phyloP scores from a whole-genome alignment of 2,797 vertebrate species.

The Xyrichtys novacula region DNA sequence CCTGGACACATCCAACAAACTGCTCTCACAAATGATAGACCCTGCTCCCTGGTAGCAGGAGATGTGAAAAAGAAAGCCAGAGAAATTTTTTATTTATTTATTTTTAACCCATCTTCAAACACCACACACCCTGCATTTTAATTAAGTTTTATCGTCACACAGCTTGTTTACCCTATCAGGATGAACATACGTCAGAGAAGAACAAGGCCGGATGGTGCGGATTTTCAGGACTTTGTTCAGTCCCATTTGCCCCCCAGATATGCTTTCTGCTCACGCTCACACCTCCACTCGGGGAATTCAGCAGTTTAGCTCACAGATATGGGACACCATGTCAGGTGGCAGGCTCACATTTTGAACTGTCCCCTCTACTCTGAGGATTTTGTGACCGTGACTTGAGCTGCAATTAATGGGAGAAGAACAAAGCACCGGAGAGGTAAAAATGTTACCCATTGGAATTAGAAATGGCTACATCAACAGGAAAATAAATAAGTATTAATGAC shows the following conservation, averaged over 20 bases:
- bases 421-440: not conserved
- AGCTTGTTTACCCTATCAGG: conserved; percentile 22
- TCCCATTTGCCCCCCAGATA: not conserved
- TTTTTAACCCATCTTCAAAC: not conserved
- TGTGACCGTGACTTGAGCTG: not conserved
- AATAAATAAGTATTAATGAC: conserved; percentile 26
- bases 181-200: conserved; percentile 2
- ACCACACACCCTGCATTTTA: conserved; percentile 8
- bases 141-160: not conserved
- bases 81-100: conserved; percentile 16
- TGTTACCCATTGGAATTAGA: not conserved
- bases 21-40: conserved; percentile 70
- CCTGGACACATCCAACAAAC: conserved; percentile 68
- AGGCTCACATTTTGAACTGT: conserved; percentile 19
- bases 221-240: conserved; percentile 15
- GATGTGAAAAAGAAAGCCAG: conserved; percentile 42
- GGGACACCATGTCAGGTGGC: conserved; percentile 22
- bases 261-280: conserved; percentile 5
- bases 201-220: not conserved
- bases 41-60: conserved; percentile 47
- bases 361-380: conserved; percentile 10
- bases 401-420: conserved; percentile 8
- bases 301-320: conserved; percentile 11
- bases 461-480: not conserved
- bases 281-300: conserved; percentile 3